phyloP scores from a whole-genome alignment of 2,888 invertebrate species.

The Ophion slaviceki region DNA sequence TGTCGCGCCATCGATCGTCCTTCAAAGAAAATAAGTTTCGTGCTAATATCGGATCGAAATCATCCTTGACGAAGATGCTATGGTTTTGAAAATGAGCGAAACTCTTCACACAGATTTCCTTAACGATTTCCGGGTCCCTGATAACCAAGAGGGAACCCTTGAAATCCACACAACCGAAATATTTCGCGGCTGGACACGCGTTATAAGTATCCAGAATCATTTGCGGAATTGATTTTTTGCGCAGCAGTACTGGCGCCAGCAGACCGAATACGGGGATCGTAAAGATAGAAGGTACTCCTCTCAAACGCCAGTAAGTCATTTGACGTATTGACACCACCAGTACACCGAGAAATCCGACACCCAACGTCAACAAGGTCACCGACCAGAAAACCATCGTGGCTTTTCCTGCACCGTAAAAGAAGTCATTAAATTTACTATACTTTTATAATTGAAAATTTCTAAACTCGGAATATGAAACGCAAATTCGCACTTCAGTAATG shows the following conservation, averaged over 20 bases:
- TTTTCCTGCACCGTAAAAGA: not conserved
- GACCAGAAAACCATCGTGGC: not conserved
- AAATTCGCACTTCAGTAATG: too few species aligned
- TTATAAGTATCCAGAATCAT: conserved; percentile 47
- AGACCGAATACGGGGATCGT: conserved; percentile 64
- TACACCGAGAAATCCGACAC: conserved; percentile 32
- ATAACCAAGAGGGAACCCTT: conserved; percentile 70
- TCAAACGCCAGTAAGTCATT: conserved; percentile 70
- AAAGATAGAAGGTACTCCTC: conserved; percentile 63
- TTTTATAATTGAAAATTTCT: too few species aligned
- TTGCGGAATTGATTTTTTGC: conserved; percentile 40
- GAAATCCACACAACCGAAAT: conserved; percentile 71
- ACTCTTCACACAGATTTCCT: conserved; percentile 73
- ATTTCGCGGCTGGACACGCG: conserved; percentile 61
- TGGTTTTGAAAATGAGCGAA: conserved; percentile 75
- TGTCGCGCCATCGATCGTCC: conserved; percentile 76
- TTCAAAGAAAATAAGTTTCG: conserved; percentile 58
- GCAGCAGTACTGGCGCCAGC: conserved; percentile 58
- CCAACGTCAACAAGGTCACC: conserved; percentile 46
- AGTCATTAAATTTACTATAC: too few species aligned
- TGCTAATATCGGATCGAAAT: conserved; percentile 73
- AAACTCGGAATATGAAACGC: too few species aligned
- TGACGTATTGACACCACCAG: conserved; percentile 23
- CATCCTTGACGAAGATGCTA: conserved; percentile 68
- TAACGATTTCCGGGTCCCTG: conserved; percentile 76